phyloP scores from a whole-genome alignment of 2,888 invertebrate species.

The Ormyrus nitidulus region DNA sequence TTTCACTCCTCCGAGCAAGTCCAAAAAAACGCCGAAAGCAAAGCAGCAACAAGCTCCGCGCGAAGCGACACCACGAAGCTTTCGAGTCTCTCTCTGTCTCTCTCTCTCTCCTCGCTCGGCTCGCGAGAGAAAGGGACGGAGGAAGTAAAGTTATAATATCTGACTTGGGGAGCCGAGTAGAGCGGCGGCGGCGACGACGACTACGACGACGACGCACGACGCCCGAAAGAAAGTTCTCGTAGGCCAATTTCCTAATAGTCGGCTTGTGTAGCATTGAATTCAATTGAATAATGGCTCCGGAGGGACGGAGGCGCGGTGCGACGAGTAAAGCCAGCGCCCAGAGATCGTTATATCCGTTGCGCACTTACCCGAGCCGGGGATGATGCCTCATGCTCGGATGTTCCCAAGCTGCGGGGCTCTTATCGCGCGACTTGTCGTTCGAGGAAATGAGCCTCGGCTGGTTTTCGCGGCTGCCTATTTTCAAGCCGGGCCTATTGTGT shows the following conservation, averaged over 20 bases:
- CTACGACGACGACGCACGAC: constrained; percentile 36
- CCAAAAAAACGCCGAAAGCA: too few relatives aligned
- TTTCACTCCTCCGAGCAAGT: too few relatives aligned
- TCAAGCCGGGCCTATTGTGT: too few relatives aligned
- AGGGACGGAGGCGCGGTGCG: constrained; percentile 55
- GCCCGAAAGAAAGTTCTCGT: constrained; percentile 75
- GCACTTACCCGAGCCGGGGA: constrained; percentile 56
- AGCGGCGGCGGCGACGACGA: too few relatives aligned
- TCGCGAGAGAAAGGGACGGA: constrained; percentile 8
- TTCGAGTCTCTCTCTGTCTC: too few relatives aligned
- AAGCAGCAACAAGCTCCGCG: too few relatives aligned
- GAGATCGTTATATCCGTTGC: constrained; percentile 71
- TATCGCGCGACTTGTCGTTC: constrained; percentile 4
- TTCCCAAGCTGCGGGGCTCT: constrained; percentile 60
- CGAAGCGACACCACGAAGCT: too few relatives aligned
- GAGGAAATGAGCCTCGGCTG: background rate
- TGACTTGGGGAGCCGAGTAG: background rate
- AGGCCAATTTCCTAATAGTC: constrained; percentile 74
- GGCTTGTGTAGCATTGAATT: constrained; percentile 73
- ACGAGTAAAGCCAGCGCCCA: constrained; percentile 69
- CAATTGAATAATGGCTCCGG: constrained; percentile 73
- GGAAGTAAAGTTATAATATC: constrained; percentile 4
- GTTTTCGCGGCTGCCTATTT: background rate
- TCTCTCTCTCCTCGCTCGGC: background rate
- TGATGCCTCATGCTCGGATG: constrained; percentile 64